Evolutionary conservation across 2,888 invertebrate genomes (phyloP).

Genomic region (Apodemia duryi): DNA sequence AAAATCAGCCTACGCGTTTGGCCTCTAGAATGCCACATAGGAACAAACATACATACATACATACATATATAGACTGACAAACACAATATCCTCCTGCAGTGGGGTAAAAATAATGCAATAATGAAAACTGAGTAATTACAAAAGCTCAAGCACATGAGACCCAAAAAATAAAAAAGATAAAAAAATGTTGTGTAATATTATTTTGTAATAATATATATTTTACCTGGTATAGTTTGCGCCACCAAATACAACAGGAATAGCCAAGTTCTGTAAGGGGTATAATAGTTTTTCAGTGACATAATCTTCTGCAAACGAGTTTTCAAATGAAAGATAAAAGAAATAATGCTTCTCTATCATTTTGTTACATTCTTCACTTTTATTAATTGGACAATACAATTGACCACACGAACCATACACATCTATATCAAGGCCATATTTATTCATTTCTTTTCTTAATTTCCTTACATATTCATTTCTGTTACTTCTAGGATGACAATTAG

Average conservation of each 20-base stretch:
- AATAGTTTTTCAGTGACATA: conserved; percentile 53
- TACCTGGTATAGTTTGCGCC: conserved; percentile 68
- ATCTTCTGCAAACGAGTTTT: conserved; percentile 50
- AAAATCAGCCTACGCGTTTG: too few species aligned
- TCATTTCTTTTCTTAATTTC: conserved; percentile 38
- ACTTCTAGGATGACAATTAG: conserved; percentile 44
- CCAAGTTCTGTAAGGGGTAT: conserved; percentile 66
- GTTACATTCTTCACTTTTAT: conserved; percentile 39
- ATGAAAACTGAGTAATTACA: too few species aligned
- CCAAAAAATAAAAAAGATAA: too few species aligned
- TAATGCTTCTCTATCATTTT: conserved; percentile 41
- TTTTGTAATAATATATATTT: conserved; percentile 28
- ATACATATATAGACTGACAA: too few species aligned
- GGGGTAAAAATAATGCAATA: too few species aligned
- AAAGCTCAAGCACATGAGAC: too few species aligned
- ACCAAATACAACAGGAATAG: conserved; percentile 82
- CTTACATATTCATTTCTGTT: conserved; percentile 36
- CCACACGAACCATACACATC: conserved; percentile 48
- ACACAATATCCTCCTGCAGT: too few species aligned
- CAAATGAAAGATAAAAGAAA: conserved; percentile 49
- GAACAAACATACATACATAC: too few species aligned
- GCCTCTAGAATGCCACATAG: too few species aligned
- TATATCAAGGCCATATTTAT: conserved; percentile 39
- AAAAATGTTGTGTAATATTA: too few species aligned
- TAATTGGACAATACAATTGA: conserved; percentile 32